Percentiles rank a stretch among this genome's conserved stretches.
These are phyloP conservation scores for Myiopsitta monachus DNA, from an alignment of 2,113 vertebrate species.

Conservation along the genomic window DNA sequence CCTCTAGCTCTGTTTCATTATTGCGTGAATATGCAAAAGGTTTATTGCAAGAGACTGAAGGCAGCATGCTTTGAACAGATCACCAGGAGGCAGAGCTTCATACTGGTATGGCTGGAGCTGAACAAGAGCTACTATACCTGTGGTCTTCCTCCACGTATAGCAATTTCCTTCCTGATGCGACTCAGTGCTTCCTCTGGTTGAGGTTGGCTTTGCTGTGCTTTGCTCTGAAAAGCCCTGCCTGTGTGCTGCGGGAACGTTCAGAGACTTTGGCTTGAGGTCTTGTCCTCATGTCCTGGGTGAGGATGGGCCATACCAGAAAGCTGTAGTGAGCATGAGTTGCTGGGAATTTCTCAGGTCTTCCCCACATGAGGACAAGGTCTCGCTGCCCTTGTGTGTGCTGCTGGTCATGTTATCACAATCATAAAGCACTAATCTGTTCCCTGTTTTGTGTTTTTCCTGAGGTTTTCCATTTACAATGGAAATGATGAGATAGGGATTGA, in stretches of 20 bases:
- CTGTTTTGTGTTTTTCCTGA: slow-evolving; percentile 23
- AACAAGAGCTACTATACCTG: background rate
- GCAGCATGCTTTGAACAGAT: background rate
- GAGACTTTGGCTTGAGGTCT: background rate
- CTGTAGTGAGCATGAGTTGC: background rate
- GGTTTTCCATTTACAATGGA: background rate
- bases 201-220: background rate
- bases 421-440: background rate
- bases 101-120: background rate
- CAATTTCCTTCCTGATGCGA: background rate
- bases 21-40: background rate
- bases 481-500: background rate
- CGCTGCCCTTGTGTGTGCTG: background rate
- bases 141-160: background rate
- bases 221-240: background rate
- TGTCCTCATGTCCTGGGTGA: background rate
- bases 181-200: background rate
- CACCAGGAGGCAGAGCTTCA: background rate
- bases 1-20: background rate
- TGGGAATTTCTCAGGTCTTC: background rate
- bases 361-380: background rate
- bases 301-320: background rate
- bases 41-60: background rate
- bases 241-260: background rate
- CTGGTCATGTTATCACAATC: background rate